Percentiles rank a stretch among this genome's conserved stretches.
Conservation (phyloP, 2,888 invertebrate species). For the Macaria liturata region DNA sequence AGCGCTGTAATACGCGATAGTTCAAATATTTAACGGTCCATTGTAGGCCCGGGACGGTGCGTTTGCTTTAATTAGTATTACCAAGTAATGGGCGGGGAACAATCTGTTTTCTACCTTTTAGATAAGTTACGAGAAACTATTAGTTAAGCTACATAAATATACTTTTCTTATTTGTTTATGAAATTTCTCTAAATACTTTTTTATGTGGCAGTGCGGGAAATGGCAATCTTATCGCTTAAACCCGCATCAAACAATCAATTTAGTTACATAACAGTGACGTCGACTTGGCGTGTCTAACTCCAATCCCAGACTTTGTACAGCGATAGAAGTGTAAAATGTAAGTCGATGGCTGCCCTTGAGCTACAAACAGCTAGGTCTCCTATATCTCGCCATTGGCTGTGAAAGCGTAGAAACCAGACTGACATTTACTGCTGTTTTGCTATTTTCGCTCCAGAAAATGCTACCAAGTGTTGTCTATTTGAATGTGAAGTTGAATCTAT, state of each 20-base stretch:
- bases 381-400: constrained; percentile 5
- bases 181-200: too few species aligned
- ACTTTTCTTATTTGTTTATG: too few species aligned
- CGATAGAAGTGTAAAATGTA: constrained; percentile 17
- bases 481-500: too few species aligned
- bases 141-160: too few species aligned
- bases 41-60: constrained; percentile 21
- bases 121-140: too few species aligned
- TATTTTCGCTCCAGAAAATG: neutral
- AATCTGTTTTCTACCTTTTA: neutral
- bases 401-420: neutral
- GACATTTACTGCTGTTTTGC: constrained; percentile 1
- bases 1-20: constrained; percentile 24
- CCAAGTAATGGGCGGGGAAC: constrained; percentile 4
- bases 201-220: too few species aligned
- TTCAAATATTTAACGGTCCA: constrained; percentile 37
- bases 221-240: too few species aligned
- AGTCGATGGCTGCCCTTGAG: constrained; percentile 26
- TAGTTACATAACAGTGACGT: too few species aligned
- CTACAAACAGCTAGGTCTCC: constrained; percentile 3
- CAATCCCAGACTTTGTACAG: constrained; percentile 24
- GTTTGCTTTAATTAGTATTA: constrained; percentile 28
- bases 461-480: neutral
- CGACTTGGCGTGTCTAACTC: constrained; percentile 21
- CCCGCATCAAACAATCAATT: too few species aligned